Evolutionary conservation across 2,888 invertebrate genomes (phyloP).

Genomic region (Charanyca ferruginea): DNA sequence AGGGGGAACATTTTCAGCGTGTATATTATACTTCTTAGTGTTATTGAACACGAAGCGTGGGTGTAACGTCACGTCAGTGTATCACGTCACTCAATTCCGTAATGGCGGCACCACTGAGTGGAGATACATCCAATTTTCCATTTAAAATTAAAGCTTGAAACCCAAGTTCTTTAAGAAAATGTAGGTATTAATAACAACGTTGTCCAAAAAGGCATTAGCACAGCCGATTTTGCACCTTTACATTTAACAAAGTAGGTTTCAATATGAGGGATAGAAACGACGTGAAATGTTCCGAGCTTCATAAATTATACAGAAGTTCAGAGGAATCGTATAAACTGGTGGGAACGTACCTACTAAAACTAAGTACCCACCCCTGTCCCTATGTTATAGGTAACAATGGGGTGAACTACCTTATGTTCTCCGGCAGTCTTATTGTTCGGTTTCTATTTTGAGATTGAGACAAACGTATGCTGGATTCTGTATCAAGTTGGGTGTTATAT

Average conservation of each 20-base stretch:
- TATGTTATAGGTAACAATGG: constrained; percentile 20
- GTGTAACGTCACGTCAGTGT: constrained; percentile 63
- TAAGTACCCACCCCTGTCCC: constrained; percentile 13
- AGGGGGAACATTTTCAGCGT: constrained; percentile 52
- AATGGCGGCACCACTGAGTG: constrained; percentile 69
- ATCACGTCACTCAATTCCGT: constrained; percentile 68
- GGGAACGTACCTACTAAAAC: constrained; percentile 30
- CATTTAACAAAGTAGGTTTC: constrained; percentile 47
- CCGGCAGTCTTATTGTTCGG: constrained; percentile 13
- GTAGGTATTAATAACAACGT: constrained; percentile 41
- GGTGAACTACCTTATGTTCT: constrained; percentile 35
- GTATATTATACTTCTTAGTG: constrained; percentile 57
- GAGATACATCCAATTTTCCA: constrained; percentile 74
- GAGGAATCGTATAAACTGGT: constrained; percentile 35
- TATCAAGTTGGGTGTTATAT: constrained; percentile 6
- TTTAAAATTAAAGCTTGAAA: constrained; percentile 58
- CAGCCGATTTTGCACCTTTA: constrained; percentile 39
- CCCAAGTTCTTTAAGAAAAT: constrained; percentile 22
- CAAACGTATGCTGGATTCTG: constrained; percentile 24
- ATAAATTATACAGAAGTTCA: constrained; percentile 56
- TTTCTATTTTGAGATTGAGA: constrained; percentile 14
- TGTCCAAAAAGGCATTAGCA: constrained; percentile 43
- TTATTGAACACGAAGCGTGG: constrained; percentile 52
- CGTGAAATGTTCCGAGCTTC: constrained; percentile 45
- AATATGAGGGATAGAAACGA: constrained; percentile 41